phyloP scores from a whole-genome alignment of 2,113 vertebrate genomes.

The Sinocyclocheilus anshuiensis region DNA sequence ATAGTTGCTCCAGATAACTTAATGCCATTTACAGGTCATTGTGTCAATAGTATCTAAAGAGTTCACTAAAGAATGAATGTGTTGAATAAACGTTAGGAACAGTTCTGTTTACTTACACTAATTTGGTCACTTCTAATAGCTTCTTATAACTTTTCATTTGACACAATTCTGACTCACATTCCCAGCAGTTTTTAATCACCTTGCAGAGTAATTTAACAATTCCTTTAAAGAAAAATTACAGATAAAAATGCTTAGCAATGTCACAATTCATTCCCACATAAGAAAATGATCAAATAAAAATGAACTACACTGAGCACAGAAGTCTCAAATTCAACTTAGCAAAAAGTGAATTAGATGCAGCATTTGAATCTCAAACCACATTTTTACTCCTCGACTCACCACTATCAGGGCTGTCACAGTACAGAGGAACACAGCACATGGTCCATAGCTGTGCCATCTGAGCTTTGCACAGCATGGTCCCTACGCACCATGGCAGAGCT shows the following conservation, averaged over 20 bases:
- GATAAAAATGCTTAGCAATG: background rate
- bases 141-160: background rate
- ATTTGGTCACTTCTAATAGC: background rate
- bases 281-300: background rate
- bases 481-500: background rate
- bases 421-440: slow-evolving; percentile 40
- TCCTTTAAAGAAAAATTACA: background rate
- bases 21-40: background rate
- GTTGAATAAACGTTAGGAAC: background rate
- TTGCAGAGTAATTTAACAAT: background rate
- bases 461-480: background rate
- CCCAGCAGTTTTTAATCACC: background rate
- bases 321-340: background rate
- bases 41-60: background rate
- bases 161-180: background rate
- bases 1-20: background rate
- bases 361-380: background rate
- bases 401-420: background rate
- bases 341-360: background rate
- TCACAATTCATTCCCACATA: background rate
- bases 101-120: background rate
- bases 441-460: background rate
- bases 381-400: background rate
- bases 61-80: background rate
- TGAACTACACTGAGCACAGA: background rate